phyloP scores from a whole-genome alignment of 2,113 vertebrate genomes.

The Phycodurus eques region DNA sequence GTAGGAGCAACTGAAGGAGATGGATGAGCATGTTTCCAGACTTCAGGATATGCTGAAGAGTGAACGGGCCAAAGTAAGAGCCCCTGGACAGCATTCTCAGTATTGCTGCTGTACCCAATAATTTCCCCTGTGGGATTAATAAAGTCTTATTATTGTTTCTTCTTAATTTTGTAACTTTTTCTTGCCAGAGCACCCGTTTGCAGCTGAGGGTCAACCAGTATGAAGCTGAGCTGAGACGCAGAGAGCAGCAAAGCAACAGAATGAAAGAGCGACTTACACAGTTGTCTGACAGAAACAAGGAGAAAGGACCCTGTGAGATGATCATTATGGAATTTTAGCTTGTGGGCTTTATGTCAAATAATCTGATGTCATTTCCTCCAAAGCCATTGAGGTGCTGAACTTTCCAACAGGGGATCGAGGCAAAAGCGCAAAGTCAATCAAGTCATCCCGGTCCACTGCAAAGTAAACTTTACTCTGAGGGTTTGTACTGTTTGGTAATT shows the following conservation, averaged over 20 bases:
- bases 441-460: conserved; percentile 19
- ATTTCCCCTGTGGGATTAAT: neutral
- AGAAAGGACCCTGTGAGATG: conserved; percentile 54
- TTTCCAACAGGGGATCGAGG: conserved; percentile 30
- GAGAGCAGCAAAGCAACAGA: conserved; percentile 57
- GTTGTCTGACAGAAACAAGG: conserved; percentile 45
- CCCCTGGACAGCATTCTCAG: neutral
- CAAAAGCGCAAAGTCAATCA: conserved; percentile 33
- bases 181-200: conserved; percentile 45
- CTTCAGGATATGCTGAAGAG: conserved; percentile 61
- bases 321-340: neutral
- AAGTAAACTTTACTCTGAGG: conserved; percentile 35
- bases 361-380: neutral
- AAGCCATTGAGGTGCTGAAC: conserved; percentile 73
- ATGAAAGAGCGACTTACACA: conserved; percentile 63
- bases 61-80: conserved; percentile 61
- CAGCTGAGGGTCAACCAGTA: conserved; percentile 63
- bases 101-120: neutral
- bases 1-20: conserved; percentile 65
- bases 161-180: neutral
- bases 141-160: neutral
- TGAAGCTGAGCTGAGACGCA: conserved; percentile 58
- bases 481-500: neutral
- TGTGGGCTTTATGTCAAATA: neutral
- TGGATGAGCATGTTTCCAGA: conserved; percentile 57